These are phyloP conservation scores for Muraenolepis orangiensis DNA, from an alignment of 2,797 vertebrate species.

Conservation along the genomic window DNA sequence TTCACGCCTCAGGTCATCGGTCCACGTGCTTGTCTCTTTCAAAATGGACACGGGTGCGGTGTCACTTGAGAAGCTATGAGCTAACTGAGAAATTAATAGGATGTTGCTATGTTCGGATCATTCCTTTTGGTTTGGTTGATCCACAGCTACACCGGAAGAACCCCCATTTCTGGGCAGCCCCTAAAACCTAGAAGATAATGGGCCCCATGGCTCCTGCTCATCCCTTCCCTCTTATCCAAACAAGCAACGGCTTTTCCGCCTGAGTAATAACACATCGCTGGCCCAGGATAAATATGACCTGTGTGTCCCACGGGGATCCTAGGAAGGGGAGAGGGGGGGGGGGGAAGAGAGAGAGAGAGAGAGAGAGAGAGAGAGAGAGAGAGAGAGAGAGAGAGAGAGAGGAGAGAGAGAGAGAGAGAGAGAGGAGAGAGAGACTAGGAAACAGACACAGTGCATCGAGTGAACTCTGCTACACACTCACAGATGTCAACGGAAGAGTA, in stretches of 20 bases:
- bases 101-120: conserved; percentile 22
- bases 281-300: conserved; percentile 69
- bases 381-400: no score
- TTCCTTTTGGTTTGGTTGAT: conserved; percentile 51
- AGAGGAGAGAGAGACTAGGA: conserved; percentile 49
- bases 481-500: not conserved
- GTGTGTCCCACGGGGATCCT: conserved; percentile 48
- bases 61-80: conserved; percentile 23
- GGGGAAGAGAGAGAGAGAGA: no score
- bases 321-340: no score
- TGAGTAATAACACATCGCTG: conserved; percentile 57
- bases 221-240: conserved; percentile 58
- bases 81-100: not conserved
- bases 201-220: conserved; percentile 56
- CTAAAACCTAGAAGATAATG: conserved; percentile 47
- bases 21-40: conserved; percentile 28
- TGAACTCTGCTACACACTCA: conserved; percentile 13
- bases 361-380: no score
- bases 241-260: conserved; percentile 53
- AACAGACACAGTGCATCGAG: conserved; percentile 53
- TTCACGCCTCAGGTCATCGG: no score
- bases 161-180: conserved; percentile 40
- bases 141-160: conserved; percentile 37
- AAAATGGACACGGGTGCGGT: conserved; percentile 39
- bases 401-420: no score